These are phyloP conservation scores for Gymnocephalus cernua DNA, from an alignment of 2,113 vertebrate species.

Conservation along the genomic window DNA sequence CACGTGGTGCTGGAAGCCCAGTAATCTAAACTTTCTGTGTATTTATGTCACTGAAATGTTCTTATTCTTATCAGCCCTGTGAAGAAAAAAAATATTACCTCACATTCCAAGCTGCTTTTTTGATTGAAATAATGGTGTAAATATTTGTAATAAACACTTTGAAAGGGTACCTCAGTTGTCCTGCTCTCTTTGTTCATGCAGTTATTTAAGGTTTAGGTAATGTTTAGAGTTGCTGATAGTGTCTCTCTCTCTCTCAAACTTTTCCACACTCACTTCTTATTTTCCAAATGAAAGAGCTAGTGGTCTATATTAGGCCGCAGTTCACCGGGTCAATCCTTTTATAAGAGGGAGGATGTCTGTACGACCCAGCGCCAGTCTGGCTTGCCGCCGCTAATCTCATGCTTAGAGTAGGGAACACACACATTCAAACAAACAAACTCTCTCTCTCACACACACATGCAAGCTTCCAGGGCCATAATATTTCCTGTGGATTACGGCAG, in stretches of 20 bases:
- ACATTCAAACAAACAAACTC: background rate
- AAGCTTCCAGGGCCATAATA: slow-evolving; percentile 18
- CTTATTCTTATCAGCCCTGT: slow-evolving; percentile 34
- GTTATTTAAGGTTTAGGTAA: background rate
- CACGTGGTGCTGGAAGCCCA: slow-evolving; percentile 4
- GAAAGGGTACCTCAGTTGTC: slow-evolving; percentile 31
- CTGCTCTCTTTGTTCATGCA: slow-evolving; percentile 14
- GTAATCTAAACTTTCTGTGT: background rate
- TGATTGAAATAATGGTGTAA: slow-evolving; percentile 38
- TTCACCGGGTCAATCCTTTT: slow-evolving; percentile 56
- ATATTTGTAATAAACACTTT: slow-evolving; percentile 72
- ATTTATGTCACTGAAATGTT: slow-evolving; percentile 38
- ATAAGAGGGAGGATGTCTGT: slow-evolving; percentile 48
- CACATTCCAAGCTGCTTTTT: slow-evolving; percentile 73
- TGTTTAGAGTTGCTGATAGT: background rate
- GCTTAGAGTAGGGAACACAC: slow-evolving; percentile 23
- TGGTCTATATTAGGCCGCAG: slow-evolving; percentile 34
- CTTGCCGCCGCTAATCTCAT: slow-evolving; percentile 54
- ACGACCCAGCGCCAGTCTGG: slow-evolving; percentile 53
- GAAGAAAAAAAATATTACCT: slow-evolving; percentile 57
- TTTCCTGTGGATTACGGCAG: slow-evolving; percentile 67
- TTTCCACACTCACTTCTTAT: background rate
- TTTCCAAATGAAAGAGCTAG: slow-evolving; percentile 24
- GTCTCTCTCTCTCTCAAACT: background rate
- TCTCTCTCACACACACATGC: slow-evolving; percentile 21